These are phyloP conservation scores for Armadillidium nasatum DNA, from an alignment of 1,140 invertebrate genomes.

Conservation along the genomic window DNA sequence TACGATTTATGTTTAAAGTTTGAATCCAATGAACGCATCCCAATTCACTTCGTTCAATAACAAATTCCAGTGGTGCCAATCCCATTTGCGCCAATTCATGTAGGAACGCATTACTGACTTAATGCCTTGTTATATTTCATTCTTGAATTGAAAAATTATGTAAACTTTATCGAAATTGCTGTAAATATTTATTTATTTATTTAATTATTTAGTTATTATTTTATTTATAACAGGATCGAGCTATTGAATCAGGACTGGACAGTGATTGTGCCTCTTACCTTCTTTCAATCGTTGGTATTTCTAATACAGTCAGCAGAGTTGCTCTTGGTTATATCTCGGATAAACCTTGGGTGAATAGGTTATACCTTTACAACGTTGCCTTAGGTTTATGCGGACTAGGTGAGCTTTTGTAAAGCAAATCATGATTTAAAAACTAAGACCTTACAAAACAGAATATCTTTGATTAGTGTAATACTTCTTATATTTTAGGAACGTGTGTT, in stretches of 20 bases:
- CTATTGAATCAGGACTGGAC: constrained; percentile 57
- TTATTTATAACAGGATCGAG: constrained; percentile 55
- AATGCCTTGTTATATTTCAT: no score
- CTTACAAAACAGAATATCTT: no score
- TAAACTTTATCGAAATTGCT: no score
- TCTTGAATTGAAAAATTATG: no score
- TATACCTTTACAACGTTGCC: constrained; percentile 81
- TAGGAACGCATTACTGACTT: no score
- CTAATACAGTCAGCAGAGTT: constrained; percentile 82
- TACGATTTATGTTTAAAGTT: no score
- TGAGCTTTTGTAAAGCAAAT: constrained; percentile 50
- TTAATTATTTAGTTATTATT: constrained; percentile 3
- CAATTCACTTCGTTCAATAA: no score
- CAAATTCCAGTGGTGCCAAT: no score
- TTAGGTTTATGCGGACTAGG: constrained; percentile 76
- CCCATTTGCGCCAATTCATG: no score
- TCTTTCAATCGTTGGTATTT: constrained; percentile 72
- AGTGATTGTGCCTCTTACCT: constrained; percentile 61
- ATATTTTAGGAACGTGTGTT: constrained; percentile 65
- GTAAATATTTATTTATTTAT: constrained; percentile 12
- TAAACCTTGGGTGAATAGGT: constrained; percentile 78
- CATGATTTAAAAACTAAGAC: no score
- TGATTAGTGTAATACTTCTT: no score
- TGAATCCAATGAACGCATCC: no score
- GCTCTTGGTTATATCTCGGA: constrained; percentile 78